phyloP scores from a whole-genome alignment of 1,140 invertebrate species.

The Sitophilus oryzae region DNA sequence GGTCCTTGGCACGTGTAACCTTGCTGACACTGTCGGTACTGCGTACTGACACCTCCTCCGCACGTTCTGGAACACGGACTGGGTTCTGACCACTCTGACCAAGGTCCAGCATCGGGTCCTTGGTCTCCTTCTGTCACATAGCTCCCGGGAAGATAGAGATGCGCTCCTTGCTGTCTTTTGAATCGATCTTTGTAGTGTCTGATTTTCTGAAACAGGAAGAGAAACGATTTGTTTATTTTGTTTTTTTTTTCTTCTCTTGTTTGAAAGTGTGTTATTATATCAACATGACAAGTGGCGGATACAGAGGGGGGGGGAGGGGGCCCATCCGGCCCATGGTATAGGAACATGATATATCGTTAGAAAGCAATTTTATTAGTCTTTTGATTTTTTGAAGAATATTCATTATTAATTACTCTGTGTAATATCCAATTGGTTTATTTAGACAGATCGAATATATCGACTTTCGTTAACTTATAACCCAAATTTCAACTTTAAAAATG shows the following conservation, averaged over 20 bases:
- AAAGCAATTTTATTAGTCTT: too few species aligned
- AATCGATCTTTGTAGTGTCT: slow-evolving; percentile 55
- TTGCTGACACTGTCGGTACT: slow-evolving; percentile 61
- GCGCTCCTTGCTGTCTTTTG: slow-evolving; percentile 65
- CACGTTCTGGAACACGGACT: slow-evolving; percentile 79
- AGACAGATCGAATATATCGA: too few species aligned
- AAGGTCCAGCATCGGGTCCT: slow-evolving; percentile 52
- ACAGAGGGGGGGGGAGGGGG: too few species aligned
- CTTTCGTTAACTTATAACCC: too few species aligned
- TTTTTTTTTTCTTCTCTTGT: neutral
- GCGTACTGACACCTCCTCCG: slow-evolving; percentile 79
- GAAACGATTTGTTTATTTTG: neutral
- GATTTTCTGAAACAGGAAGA: slow-evolving; percentile 38
- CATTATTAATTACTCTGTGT: too few species aligned
- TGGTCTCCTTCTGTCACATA: slow-evolving; percentile 58
- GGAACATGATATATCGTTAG: too few species aligned
- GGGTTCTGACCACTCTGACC: slow-evolving; percentile 71
- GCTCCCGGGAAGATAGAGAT: slow-evolving; percentile 59
- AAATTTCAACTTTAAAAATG: too few species aligned
- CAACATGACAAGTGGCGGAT: too few species aligned
- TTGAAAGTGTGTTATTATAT: too few species aligned
- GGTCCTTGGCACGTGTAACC: slow-evolving; percentile 69
- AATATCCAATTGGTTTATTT: too few species aligned
- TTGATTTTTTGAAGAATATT: too few species aligned
- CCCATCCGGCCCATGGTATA: too few species aligned